Evolutionary conservation across 92 coral and sea anemone species (phyloP).

Genomic region (Desmophyllum pertusum): DNA sequence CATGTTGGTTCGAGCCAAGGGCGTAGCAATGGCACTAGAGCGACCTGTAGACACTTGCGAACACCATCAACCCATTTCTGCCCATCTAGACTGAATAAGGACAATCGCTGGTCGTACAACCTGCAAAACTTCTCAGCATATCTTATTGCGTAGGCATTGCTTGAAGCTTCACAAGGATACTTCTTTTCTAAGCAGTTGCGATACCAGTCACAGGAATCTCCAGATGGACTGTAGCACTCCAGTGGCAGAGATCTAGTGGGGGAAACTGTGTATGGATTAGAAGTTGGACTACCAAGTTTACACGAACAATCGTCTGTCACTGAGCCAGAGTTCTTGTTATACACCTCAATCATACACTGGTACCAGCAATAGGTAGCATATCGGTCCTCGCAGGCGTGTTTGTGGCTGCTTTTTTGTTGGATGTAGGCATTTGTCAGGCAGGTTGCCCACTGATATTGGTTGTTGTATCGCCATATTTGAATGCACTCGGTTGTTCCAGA

Average conservation of each 20-base stretch:
- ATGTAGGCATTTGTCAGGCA: constrained; percentile 67
- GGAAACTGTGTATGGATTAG: not conserved
- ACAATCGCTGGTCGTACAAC: constrained; percentile 11
- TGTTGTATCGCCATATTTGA: not conserved
- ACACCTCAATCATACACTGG: constrained; percentile 83
- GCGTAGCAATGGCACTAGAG: constrained; percentile 65
- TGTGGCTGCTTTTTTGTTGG: constrained; percentile 49
- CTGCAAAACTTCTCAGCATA: constrained; percentile 71
- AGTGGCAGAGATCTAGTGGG: constrained; percentile 51
- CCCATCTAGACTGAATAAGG: constrained; percentile 37
- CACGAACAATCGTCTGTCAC: constrained; percentile 65
- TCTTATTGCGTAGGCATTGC: constrained; percentile 58
- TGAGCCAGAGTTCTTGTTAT: constrained; percentile 43
- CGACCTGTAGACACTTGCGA: constrained; percentile 66
- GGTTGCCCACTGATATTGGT: constrained; percentile 74
- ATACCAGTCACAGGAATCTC: constrained; percentile 71
- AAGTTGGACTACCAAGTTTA: constrained; percentile 3
- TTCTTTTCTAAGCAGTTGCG: constrained; percentile 65
- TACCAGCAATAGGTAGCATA: constrained; percentile 59
- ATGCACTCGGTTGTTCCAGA: constrained; percentile 62
- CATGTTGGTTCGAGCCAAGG: constrained; percentile 61
- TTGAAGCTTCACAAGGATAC: constrained; percentile 62
- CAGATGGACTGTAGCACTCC: constrained; percentile 68
- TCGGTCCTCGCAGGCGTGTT: constrained; percentile 40
- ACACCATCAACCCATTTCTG: constrained; percentile 65